Evolutionary conservation across 1,140 invertebrate species (phyloP), one percentile per base, ranked within the genome.

Genomic region (Berghia stephanieae): DNA sequence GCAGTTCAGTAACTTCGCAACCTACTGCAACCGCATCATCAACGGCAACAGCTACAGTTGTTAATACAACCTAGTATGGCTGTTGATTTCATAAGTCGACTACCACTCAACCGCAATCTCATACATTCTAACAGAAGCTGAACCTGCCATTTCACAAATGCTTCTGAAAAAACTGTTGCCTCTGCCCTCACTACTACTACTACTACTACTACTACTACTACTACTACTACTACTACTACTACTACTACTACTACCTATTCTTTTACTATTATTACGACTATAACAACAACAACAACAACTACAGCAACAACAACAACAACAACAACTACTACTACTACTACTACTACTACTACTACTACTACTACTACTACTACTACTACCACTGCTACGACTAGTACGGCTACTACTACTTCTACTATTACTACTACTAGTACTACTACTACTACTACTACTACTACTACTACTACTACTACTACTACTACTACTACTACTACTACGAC

Each of bases 401-500:
- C 16, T 24, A n/a, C 77, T n/a, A 43, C 66, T 69, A 55, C 40
- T 10, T 27, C 68, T 36, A n/a, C 67, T 31, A 55, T 68, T 71
- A 3, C 43, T 71, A 31, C 44, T 42, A 40, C 2, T 52, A n/a
- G 40, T 60, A 78, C 52, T 46, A 36, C 77, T 31, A 55, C 76
- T 71, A 3, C 43, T 71, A 31, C 44, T 42, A 40, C 2, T 52
- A n/a, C 55, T 60, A 78, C 52, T 46, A 36, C 77, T 36, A 73
- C 36, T 49, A 42, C 36, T 49, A 73, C 77, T 44, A 72, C 13
- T 36, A 8, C 76, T 72, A 21, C 68, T 40, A 46, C 27, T 36
- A 72, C 34, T 72, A 77, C 42, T 38, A 42, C 55, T 44, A 60
- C 67, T 44, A 42, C 76, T 43, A 42, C 68, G 3, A 52, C 55